These are phyloP conservation scores for Pyralis farinalis DNA, from an alignment of 2,888 invertebrate genomes.

Conservation along the genomic window DNA sequence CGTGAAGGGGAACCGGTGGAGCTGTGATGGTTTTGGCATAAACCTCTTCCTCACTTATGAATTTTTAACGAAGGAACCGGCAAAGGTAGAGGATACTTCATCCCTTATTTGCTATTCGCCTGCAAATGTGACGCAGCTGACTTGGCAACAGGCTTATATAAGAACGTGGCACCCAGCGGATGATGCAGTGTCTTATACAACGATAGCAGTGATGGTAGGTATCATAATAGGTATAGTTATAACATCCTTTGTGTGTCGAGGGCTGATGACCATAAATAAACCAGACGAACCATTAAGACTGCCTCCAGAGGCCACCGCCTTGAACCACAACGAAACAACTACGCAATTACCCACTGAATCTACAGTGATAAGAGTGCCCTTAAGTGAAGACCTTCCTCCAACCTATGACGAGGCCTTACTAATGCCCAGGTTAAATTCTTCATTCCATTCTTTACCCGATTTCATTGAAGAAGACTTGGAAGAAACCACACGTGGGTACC, in stretches of 20 bases:
- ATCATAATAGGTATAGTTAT: conserved; percentile 76
- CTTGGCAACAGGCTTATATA: conserved; percentile 86
- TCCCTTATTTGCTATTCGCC: conserved; percentile 85
- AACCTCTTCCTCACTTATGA: conserved; percentile 82
- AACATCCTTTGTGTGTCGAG: conserved; percentile 79
- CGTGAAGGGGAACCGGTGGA: conserved; percentile 88
- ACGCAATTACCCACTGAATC: conserved; percentile 46
- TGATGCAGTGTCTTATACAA: conserved; percentile 69
- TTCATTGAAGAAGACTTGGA: conserved; percentile 57
- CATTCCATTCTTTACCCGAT: conserved; percentile 80
- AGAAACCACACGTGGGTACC: conserved; percentile 43
- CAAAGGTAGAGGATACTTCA: conserved; percentile 60
- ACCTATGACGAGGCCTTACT: conserved; percentile 88
- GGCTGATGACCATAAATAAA: conserved; percentile 65
- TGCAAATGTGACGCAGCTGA: conserved; percentile 81
- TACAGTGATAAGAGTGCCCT: conserved; percentile 53
- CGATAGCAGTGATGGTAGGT: conserved; percentile 76
- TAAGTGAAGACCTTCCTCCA: conserved; percentile 79
- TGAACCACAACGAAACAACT: conserved; percentile 46
- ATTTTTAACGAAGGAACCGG: conserved; percentile 79
- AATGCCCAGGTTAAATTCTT: conserved; percentile 85
- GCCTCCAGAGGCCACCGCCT: conserved; percentile 59
- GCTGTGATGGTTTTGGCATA: conserved; percentile 83
- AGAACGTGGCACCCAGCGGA: conserved; percentile 80
- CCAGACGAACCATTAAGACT: conserved; percentile 43